Base-by-base conservation (phyloP, 1,140 invertebrate genomes). In the Microplitis mediator region DNA sequence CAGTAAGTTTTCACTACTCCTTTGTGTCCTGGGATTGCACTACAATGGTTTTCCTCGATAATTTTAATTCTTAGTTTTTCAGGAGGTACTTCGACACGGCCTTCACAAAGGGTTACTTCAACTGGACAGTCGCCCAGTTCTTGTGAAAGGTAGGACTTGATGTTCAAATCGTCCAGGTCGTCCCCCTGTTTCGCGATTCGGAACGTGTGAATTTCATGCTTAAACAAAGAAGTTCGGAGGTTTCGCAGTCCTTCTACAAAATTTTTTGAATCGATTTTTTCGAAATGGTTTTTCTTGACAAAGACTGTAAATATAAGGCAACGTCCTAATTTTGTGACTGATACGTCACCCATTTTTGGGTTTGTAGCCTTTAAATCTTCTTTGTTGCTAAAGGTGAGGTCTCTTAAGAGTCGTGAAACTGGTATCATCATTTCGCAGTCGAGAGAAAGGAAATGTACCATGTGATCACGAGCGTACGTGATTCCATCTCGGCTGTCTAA, bases 11-110 rank as follows among this genome's bases (percentile, higher is more conserved):
- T 73, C 14, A 51, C 66, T 11, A 73, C 56, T 2, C 72, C 72
- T 11, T 73, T 73, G 52, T 73, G 74, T 2, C 67, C 66, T 2
- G 66, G 67, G 9, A 36, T n/a, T n/a, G n/a, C n/a, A n/a, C n/a
- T n/a, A n/a, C n/a, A n/a, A n/a, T n/a, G n/a, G n/a, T n/a, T n/a
- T n/a, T n/a, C n/a, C n/a, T n/a, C n/a, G n/a, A n/a, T n/a, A n/a
- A n/a, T n/a, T n/a, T n/a, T n/a, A n/a, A n/a, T n/a, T n/a, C n/a
- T n/a, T n/a, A n/a, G n/a, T n/a, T n/a, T n/a, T n/a, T n/a, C n/a
- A n/a, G n/a, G n/a, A 11, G 65, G 71, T 9, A 61, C 50, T 52
- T 54, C 51, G 13, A 72, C 52, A 4, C 11, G 11, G 2, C 71
- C 64, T 14, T 62, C 23, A 36, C 63, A 61, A 11, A 73, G 16